These are phyloP conservation scores for Chloroceryle inda DNA, from an alignment of 2,797 vertebrate genomes.

Conservation along the genomic window DNA sequence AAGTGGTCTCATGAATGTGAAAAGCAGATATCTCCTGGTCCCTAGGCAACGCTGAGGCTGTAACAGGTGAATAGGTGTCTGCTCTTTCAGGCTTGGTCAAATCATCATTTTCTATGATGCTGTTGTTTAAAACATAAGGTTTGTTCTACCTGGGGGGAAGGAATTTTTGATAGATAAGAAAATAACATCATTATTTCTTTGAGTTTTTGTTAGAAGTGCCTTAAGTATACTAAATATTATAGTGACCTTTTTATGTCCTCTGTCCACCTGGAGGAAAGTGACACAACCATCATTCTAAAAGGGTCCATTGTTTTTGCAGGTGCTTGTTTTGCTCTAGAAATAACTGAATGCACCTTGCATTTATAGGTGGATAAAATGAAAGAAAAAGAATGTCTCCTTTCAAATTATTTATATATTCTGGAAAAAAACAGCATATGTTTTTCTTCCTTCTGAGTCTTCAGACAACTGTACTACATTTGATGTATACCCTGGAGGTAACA, in stretches of 20 bases:
- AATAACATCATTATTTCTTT: background rate
- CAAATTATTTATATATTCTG: background rate
- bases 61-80: background rate
- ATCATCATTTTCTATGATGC: background rate
- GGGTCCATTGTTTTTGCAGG: background rate
- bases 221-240: background rate
- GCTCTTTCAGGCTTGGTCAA: background rate
- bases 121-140: slow-evolving; percentile 52
- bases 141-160: background rate
- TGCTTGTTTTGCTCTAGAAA: background rate
- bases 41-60: background rate
- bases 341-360: background rate
- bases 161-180: background rate
- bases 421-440: background rate
- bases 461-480: background rate
- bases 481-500: background rate
- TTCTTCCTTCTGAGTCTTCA: slow-evolving; percentile 4
- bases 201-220: background rate
- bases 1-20: slow-evolving; percentile 6
- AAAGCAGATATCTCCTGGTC: background rate
- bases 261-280: background rate
- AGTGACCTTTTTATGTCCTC: background rate
- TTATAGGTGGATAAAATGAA: background rate
- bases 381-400: background rate
- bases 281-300: background rate